phyloP scores from a whole-genome alignment of 2,797 vertebrate species.

The Enteromius argenteus region DNA sequence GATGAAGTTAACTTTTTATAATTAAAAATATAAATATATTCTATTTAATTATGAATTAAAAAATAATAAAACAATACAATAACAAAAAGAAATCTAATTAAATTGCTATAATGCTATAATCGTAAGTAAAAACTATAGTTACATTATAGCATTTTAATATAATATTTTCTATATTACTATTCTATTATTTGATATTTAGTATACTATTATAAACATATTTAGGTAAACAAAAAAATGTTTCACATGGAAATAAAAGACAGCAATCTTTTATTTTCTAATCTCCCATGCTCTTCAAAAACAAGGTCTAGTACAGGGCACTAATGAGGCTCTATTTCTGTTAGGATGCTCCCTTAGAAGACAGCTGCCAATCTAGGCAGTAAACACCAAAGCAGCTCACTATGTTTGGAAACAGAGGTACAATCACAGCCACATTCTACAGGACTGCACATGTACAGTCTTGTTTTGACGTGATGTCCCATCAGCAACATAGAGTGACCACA shows the following conservation, averaged over 20 bases:
- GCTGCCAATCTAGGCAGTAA: neutral
- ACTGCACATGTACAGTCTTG: neutral
- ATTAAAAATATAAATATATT: neutral
- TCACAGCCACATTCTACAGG: neutral
- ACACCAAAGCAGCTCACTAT: neutral
- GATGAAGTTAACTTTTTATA: neutral
- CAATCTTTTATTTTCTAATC: neutral
- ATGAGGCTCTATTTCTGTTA: neutral
- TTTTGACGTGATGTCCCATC: neutral
- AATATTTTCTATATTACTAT: neutral
- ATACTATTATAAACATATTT: neutral
- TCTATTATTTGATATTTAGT: neutral
- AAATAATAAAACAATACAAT: neutral
- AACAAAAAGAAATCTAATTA: neutral
- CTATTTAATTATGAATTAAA: neutral
- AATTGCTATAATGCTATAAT: neutral
- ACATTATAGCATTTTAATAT: neutral
- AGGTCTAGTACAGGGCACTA: neutral
- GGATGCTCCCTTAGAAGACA: neutral
- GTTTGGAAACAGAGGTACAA: neutral
- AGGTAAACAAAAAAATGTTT: neutral
- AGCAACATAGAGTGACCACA: conserved; percentile 1
- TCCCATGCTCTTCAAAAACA: neutral
- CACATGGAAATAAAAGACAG: neutral
- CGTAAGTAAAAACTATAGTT: neutral